A percentile compares a stretch with the other conserved stretches of the same genome.
phyloP scores from a whole-genome alignment of 2,888 invertebrate species.

The Orchesellides sinensis region DNA sequence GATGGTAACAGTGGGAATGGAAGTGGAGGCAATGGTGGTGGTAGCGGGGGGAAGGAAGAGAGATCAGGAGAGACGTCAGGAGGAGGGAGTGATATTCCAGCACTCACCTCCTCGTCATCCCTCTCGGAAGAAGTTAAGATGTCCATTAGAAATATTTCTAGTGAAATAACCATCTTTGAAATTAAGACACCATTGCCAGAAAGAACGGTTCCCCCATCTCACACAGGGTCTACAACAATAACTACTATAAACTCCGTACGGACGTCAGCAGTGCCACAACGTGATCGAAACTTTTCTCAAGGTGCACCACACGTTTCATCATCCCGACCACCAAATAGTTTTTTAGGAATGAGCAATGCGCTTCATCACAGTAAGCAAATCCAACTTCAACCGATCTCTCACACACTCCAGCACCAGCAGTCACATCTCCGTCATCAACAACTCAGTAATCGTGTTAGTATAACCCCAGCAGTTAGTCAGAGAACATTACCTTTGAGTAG shows the following conservation, averaged over 20 bases:
- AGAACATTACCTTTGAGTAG: slow-evolving; percentile 37
- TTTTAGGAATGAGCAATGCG: slow-evolving; percentile 56
- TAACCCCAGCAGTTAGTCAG: slow-evolving; percentile 59
- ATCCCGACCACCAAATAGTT: slow-evolving; percentile 49
- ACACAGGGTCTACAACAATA: slow-evolving; percentile 69
- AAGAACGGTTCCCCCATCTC: slow-evolving; percentile 61
- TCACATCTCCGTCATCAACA: slow-evolving; percentile 50
- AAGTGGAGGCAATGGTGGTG: background rate
- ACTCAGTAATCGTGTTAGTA: slow-evolving; percentile 54
- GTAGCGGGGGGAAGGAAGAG: background rate
- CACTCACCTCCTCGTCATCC: slow-evolving; percentile 59
- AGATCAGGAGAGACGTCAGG: background rate
- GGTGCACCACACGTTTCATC: slow-evolving; percentile 11
- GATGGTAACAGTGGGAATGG: slow-evolving; percentile 8
- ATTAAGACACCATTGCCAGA: slow-evolving; percentile 72
- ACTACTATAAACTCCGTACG: slow-evolving; percentile 61
- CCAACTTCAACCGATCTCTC: slow-evolving; percentile 67
- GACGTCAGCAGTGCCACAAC: slow-evolving; percentile 10
- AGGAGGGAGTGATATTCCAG: slow-evolving; percentile 26
- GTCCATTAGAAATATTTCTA: slow-evolving; percentile 73
- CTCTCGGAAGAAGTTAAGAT: slow-evolving; percentile 73
- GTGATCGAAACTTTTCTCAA: slow-evolving; percentile 36
- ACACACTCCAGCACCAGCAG: slow-evolving; percentile 38
- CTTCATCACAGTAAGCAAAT: slow-evolving; percentile 64
- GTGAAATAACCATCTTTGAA: slow-evolving; percentile 74